A percentile compares a stretch with the other conserved stretches of the same genome.
Conservation (phyloP, 1,140 invertebrate genomes). For the Drosophila parvula region DNA sequence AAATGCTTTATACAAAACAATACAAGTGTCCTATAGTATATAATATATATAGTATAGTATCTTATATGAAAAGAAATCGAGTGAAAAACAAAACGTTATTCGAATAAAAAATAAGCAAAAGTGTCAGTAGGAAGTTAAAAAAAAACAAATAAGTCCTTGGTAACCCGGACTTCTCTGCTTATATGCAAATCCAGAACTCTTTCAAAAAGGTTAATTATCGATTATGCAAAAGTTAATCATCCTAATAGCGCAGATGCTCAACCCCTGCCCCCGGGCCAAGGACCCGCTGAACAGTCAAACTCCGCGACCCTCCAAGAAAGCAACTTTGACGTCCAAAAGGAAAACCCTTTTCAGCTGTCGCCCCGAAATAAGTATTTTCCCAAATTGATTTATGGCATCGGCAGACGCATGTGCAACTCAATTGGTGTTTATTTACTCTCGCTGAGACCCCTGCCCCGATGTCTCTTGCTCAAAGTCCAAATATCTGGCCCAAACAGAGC, state of each 20-base stretch:
- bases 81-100: not conserved
- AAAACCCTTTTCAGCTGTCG: conserved; percentile 79
- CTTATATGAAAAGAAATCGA: not conserved
- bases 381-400: conserved; percentile 73
- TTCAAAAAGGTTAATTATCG: conserved; percentile 27
- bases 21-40: no score
- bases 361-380: conserved; percentile 43
- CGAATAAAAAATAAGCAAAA: no score
- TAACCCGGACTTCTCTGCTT: no score
- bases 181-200: conserved; percentile 7
- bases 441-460: conserved; percentile 16
- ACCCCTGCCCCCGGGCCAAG: conserved; percentile 1
- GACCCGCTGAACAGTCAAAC: conserved; percentile 20
- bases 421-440: conserved; percentile 75
- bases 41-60: no score
- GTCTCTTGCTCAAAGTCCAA: conserved; percentile 1
- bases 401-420: conserved; percentile 76
- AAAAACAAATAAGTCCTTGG: no score
- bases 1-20: no score
- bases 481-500: conserved; percentile 11
- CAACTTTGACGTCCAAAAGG: conserved; percentile 3
- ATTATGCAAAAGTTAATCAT: conserved; percentile 77
- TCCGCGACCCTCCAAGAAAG: conserved; percentile 2
- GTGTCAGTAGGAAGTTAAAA: not conserved
- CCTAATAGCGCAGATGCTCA: conserved; percentile 53